Evolutionary conservation across 2,113 vertebrate species (phyloP).

Genomic region (Engystomops pustulosus): DNA sequence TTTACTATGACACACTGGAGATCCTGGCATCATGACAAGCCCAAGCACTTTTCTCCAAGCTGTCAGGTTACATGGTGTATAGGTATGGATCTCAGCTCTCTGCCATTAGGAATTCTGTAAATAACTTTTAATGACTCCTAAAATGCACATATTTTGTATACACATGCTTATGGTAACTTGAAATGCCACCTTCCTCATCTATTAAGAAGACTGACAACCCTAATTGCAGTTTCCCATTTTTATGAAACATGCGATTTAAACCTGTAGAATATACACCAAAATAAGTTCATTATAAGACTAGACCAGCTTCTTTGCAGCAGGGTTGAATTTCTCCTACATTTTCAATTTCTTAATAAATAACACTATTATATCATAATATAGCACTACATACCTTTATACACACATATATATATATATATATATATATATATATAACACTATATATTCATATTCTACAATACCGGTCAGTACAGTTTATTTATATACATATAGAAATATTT

Average conservation of each 20-base stretch:
- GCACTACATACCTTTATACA: neutral
- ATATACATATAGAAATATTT: no score
- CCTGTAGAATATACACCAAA: neutral
- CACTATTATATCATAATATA: neutral
- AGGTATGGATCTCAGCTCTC: neutral
- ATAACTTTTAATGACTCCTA: slow-evolving; percentile 8
- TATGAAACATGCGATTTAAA: neutral
- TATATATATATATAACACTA: neutral
- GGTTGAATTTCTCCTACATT: neutral
- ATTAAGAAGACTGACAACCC: neutral
- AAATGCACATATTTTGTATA: slow-evolving; percentile 18
- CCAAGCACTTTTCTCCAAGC: neutral
- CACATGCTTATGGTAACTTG: neutral
- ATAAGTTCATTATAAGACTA: neutral
- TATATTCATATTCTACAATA: no score
- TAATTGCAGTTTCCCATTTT: neutral
- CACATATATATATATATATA: neutral
- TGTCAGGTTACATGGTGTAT: slow-evolving; percentile 9
- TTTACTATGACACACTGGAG: slow-evolving; percentile 1
- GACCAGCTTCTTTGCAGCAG: neutral
- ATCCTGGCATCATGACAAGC: neutral
- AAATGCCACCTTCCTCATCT: neutral
- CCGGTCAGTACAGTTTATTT: no score
- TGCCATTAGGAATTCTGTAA: slow-evolving; percentile 11
- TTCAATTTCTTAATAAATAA: neutral